Evolutionary conservation across 2,888 invertebrate species (phyloP), one percentile per base, ranked within the genome.

Genomic region (Uropetala carovei): DNA sequence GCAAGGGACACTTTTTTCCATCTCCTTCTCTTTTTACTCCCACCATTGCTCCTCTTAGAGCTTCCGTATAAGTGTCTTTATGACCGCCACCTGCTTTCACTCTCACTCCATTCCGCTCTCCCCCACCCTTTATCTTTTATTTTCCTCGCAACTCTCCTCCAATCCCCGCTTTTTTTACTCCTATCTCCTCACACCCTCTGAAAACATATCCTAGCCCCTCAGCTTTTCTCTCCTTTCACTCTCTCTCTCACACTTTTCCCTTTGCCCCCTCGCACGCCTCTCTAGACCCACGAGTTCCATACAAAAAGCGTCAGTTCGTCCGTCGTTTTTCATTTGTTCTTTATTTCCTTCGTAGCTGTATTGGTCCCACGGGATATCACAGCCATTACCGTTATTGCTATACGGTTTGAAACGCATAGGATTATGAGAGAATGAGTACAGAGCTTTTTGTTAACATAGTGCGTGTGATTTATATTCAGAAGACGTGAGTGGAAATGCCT

Each of bases 301-400:
- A 9, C 68, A 18, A 68, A 18, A 68, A 22, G 68, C 68, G 68
- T 68, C 68, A 68, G 68, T 68, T 68, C 68, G 9, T 68, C 22
- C 22, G 68, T 18, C 68, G 68, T 68, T 68, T n/a, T 68, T 68
- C 68, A 68, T 68, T 22, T 22, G 18, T n/a, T 22, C 68, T 68
- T 75, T 75, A 22, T 75, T 75, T 75, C 75, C 27, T 11, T 27
- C 75, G 75, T 22, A 75, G 75, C 75, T 75, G 75, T 75, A 75
- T 75, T 75, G 75, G 75, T 75, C 75, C 75, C 75, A 75, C 75
- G 75, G 27, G 75, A 14, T 75, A 75, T 22, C 75, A 22, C 75
- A 10, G 22, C 75, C 75, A 75, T 75, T 75, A 75, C 75, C 75
- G 22, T 75, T 75, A 75, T 75, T 75, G 75, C 75, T 75, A 75